Evolutionary conservation across 2,888 invertebrate genomes (phyloP).

Genomic region (Dioctria rufipes): DNA sequence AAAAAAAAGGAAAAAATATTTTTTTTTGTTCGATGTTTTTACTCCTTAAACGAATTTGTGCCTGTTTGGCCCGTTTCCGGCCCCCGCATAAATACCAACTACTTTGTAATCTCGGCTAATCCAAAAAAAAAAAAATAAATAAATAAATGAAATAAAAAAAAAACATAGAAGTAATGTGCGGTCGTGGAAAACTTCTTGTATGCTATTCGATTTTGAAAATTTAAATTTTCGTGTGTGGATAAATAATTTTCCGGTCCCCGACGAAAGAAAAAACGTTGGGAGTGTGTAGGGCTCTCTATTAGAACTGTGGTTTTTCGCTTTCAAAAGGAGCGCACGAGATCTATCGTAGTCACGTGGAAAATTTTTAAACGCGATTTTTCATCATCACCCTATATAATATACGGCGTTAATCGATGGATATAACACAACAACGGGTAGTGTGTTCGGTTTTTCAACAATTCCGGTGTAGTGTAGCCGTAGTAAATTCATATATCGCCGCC

Average conservation of each 20-base stretch:
- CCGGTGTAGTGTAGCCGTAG: constrained; percentile 1
- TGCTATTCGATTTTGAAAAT: constrained; percentile 11
- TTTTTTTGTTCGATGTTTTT: constrained; percentile 11
- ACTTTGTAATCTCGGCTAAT: not conserved
- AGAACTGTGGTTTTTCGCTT: too few relatives aligned
- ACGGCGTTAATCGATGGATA: constrained; percentile 46
- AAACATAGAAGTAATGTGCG: not conserved
- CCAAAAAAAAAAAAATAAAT: too few relatives aligned
- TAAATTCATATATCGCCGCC: not conserved
- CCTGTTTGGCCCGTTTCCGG: not conserved
- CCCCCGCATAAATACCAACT: not conserved
- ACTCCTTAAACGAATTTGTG: not conserved
- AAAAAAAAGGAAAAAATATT: constrained; percentile 3
- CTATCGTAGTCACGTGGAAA: constrained; percentile 5
- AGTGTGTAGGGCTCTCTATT: too few relatives aligned
- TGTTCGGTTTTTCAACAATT: constrained; percentile 16
- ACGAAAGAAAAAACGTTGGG: not conserved
- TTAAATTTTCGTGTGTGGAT: not conserved
- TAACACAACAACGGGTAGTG: constrained; percentile 1
- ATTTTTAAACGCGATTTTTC: constrained; percentile 10
- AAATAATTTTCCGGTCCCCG: not conserved
- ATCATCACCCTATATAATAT: constrained; percentile 28
- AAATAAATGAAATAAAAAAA: too few relatives aligned
- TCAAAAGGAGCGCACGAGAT: not conserved
- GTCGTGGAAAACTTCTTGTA: not conserved